These are phyloP conservation scores for Cranoglanis bouderius DNA, from an alignment of 2,113 vertebrate species.

Conservation along the genomic window DNA sequence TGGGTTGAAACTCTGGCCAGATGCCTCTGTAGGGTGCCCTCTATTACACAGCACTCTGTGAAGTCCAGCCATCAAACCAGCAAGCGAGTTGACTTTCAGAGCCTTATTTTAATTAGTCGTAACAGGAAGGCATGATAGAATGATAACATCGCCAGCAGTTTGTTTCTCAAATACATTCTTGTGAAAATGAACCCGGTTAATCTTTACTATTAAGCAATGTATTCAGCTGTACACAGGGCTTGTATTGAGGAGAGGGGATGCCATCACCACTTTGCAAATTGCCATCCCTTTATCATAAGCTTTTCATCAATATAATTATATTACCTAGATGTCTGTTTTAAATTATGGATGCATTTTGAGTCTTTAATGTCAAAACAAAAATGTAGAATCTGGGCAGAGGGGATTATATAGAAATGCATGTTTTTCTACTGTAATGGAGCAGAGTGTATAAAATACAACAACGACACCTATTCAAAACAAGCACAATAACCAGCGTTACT, in stretches of 20 bases:
- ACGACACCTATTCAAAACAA: background rate
- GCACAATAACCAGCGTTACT: background rate
- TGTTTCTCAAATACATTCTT: slow-evolving; percentile 11
- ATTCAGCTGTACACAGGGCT: background rate
- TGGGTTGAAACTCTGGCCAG: slow-evolving; percentile 4
- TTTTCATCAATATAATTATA: background rate
- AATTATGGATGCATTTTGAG: background rate
- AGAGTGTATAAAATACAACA: background rate
- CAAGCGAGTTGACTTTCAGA: background rate
- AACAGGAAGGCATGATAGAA: slow-evolving; percentile 13
- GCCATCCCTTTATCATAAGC: background rate
- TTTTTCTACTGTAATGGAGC: background rate
- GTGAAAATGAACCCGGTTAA: background rate
- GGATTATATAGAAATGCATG: background rate
- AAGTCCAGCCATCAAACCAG: slow-evolving; percentile 8
- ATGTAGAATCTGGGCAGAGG: background rate
- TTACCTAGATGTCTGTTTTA: background rate
- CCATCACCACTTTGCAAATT: too few species aligned
- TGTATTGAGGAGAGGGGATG: background rate
- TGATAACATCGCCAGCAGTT: background rate
- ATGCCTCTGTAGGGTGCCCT: slow-evolving; percentile 25
- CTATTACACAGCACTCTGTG: slow-evolving; percentile 38
- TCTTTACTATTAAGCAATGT: background rate
- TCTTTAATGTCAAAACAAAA: background rate
- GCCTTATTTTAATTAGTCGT: slow-evolving; percentile 30